phyloP scores from a whole-genome alignment of 2,797 vertebrate genomes.

The Clarias laeviceps region DNA sequence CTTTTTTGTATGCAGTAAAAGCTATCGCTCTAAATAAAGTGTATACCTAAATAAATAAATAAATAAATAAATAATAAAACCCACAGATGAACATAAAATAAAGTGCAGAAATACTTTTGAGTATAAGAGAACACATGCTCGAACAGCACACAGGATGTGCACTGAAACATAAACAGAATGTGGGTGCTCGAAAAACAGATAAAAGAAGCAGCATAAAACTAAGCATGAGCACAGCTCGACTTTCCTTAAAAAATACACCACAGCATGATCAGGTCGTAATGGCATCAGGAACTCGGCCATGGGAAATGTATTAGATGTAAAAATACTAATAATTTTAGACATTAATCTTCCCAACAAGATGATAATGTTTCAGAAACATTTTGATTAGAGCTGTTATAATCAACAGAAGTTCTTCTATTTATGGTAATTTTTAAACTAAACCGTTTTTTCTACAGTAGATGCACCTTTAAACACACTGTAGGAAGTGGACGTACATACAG shows the following conservation, averaged over 20 bases:
- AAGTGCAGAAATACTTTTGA: not conserved
- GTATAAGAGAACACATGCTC: not conserved
- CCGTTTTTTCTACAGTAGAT: not conserved
- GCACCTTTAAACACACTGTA: not conserved
- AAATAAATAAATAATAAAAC: not conserved
- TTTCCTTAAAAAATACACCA: not conserved
- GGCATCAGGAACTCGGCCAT: not conserved
- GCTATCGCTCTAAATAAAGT: not conserved
- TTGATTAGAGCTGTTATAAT: not conserved
- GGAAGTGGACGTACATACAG: not conserved
- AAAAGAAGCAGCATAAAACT: not conserved
- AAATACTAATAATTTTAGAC: not conserved
- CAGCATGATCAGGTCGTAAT: not conserved
- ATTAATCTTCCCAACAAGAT: not conserved
- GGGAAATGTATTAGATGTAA: not conserved
- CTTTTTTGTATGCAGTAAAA: not conserved
- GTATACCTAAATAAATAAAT: not conserved
- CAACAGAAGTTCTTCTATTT: not conserved
- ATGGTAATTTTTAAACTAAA: not conserved
- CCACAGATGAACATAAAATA: not conserved
- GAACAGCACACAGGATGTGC: not conserved
- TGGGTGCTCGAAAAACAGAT: not conserved
- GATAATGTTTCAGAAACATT: too few species aligned
- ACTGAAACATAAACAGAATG: too few species aligned
- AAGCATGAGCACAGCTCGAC: too few species aligned